phyloP scores from a whole-genome alignment of 2,888 invertebrate species.

The Andrena chrysosceles region DNA sequence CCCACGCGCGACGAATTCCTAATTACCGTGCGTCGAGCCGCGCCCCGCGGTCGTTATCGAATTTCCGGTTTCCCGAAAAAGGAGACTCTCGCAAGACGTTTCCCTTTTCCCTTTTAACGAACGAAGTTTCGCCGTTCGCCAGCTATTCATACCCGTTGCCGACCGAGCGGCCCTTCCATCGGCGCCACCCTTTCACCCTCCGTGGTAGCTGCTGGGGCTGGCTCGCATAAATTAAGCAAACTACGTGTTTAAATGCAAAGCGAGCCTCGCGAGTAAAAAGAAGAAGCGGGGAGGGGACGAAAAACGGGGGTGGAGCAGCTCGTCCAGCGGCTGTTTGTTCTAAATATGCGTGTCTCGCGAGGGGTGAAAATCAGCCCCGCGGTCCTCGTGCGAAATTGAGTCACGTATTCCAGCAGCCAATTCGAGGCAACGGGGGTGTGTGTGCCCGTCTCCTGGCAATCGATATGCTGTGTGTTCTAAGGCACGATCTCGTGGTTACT shows the following conservation, averaged over 20 bases:
- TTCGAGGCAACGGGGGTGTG: background rate
- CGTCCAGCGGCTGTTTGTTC: slow-evolving; percentile 49
- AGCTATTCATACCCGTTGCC: slow-evolving; percentile 63
- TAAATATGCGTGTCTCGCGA: slow-evolving; percentile 56
- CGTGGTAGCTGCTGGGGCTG: background rate
- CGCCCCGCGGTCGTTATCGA: slow-evolving; percentile 12
- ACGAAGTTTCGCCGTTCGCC: slow-evolving; percentile 64
- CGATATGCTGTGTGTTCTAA: slow-evolving; percentile 18
- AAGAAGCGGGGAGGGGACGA: background rate
- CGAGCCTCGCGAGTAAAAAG: slow-evolving; percentile 62
- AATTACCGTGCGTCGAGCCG: slow-evolving; percentile 18
- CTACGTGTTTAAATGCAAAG: slow-evolving; percentile 77
- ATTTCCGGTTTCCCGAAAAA: slow-evolving; percentile 38
- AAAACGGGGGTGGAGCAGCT: background rate
- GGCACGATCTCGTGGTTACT: background rate
- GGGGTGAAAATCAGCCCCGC: slow-evolving; percentile 40
- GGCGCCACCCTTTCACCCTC: slow-evolving; percentile 33
- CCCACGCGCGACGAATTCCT: slow-evolving; percentile 11
- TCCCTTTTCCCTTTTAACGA: slow-evolving; percentile 47
- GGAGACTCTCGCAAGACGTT: slow-evolving; percentile 19
- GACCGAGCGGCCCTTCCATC: slow-evolving; percentile 34
- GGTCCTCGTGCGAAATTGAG: slow-evolving; percentile 68
- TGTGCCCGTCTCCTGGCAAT: slow-evolving; percentile 11
- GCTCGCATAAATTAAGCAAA: slow-evolving; percentile 70
- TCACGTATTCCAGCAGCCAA: slow-evolving; percentile 64